These are phyloP conservation scores for Chrysaora quinquecirrha DNA, from an alignment of 30 jellyfish, hydroid and myxozoan genomes.

Conservation along the genomic window DNA sequence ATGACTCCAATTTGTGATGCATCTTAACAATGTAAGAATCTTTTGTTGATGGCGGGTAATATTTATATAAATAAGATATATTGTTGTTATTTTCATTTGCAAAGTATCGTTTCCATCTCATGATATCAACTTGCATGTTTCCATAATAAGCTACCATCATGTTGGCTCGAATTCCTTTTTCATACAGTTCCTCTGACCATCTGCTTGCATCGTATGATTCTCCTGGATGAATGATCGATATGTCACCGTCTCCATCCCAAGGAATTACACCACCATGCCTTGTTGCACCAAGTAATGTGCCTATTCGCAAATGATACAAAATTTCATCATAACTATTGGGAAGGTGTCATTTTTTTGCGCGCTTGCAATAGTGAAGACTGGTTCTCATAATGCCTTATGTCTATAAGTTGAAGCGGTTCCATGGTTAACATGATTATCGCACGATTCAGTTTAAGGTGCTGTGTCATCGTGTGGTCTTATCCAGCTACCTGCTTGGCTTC, in stretches of 20 bases:
- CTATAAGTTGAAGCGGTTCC: too few relatives aligned
- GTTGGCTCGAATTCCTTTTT: conserved; percentile 72
- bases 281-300: conserved; percentile 89
- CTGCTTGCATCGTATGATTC: conserved; percentile 17
- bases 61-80: conserved; percentile 38
- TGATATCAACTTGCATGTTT: conserved; percentile 60
- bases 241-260: conserved; percentile 95
- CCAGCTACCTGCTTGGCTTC: too few relatives aligned
- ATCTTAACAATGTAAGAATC: conserved; percentile 68
- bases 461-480: too few relatives aligned
- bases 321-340: too few relatives aligned
- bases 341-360: too few relatives aligned
- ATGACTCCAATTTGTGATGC: conserved; percentile 61
- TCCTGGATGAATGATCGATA: conserved; percentile 58
- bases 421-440: too few relatives aligned
- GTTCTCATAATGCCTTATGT: too few relatives aligned
- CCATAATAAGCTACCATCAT: conserved; percentile 79
- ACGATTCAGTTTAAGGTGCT: too few relatives aligned
- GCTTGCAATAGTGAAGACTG: too few relatives aligned
- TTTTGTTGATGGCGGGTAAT: conserved; percentile 75
- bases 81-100: conserved; percentile 6
- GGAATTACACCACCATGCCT: conserved; percentile 68
- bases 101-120: conserved; percentile 71
- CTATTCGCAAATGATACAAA: conserved; percentile 13
- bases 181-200: conserved; percentile 37